Percentiles rank a stretch among this genome's conserved stretches.
These are phyloP conservation scores for Eurytoma californica DNA, from an alignment of 2,888 invertebrate species.

Conservation along the genomic window DNA sequence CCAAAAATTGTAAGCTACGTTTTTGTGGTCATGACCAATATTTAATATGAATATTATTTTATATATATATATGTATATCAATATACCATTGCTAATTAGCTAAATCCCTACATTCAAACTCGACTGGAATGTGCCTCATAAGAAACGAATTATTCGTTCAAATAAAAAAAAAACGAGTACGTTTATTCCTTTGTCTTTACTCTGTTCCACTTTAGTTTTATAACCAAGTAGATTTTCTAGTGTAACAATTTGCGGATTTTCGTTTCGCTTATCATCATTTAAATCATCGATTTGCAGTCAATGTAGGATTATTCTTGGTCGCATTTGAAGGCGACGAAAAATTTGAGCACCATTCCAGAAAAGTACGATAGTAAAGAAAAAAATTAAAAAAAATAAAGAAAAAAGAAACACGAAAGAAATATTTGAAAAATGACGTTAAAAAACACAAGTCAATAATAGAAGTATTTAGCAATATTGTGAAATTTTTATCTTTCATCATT, in stretches of 20 bases:
- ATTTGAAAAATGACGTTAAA: constrained; percentile 60
- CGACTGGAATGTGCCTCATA: constrained; percentile 71
- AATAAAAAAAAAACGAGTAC: constrained; percentile 43
- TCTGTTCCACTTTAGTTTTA: constrained; percentile 20
- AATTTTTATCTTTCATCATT: constrained; percentile 41
- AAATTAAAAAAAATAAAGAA: constrained; percentile 60
- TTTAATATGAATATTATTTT: constrained; percentile 64
- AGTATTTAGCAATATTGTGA: constrained; percentile 57
- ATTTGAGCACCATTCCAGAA: constrained; percentile 66
- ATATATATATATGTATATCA: constrained; percentile 63
- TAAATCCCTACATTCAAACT: constrained; percentile 70
- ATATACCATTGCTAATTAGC: constrained; percentile 70
- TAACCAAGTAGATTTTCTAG: constrained; percentile 31
- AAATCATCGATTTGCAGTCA: constrained; percentile 32
- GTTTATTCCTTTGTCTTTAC: constrained; percentile 34
- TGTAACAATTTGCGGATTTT: constrained; percentile 35
- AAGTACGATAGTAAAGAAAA: constrained; percentile 64
- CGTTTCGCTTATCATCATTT: constrained; percentile 16
- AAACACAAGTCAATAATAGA: constrained; percentile 58
- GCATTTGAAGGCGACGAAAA: constrained; percentile 44
- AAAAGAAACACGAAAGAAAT: constrained; percentile 51
- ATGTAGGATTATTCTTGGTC: constrained; percentile 42
- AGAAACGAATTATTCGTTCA: constrained; percentile 55
- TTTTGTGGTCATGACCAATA: constrained; percentile 67
- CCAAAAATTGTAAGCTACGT: constrained; percentile 66